phyloP scores from a whole-genome alignment of 2,888 invertebrate species.

The Plagodis dolabraria region DNA sequence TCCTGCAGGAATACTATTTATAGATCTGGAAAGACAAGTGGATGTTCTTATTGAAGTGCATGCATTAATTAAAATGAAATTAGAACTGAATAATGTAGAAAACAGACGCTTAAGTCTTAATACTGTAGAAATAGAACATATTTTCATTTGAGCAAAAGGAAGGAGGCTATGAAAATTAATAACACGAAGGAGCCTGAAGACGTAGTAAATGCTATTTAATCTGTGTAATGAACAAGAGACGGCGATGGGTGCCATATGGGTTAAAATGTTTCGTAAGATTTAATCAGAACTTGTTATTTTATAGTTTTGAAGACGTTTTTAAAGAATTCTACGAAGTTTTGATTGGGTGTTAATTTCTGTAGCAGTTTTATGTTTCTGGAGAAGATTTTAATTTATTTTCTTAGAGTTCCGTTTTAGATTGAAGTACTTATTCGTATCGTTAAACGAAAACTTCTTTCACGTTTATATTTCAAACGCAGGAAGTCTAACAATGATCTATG shows the following conservation, averaged over 20 bases:
- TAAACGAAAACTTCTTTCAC: no score
- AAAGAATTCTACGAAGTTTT: conserved; percentile 21
- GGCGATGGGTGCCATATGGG: conserved; percentile 38
- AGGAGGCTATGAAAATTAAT: conserved; percentile 33
- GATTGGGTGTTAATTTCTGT: conserved; percentile 5
- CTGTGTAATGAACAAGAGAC: conserved; percentile 18
- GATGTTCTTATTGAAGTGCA: conserved; percentile 51
- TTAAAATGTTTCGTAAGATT: conserved; percentile 23
- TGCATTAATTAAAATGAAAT: conserved; percentile 54
- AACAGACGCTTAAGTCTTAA: conserved; percentile 30
- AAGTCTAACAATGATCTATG: no score
- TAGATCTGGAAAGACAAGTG: conserved; percentile 51
- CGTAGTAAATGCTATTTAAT: background rate
- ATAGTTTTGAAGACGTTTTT: conserved; percentile 14
- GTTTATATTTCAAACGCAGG: no score
- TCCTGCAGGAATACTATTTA: conserved; percentile 16
- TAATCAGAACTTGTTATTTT: conserved; percentile 23
- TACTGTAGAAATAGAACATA: accelerated
- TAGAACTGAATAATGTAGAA: conserved; percentile 30
- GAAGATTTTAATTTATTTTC: conserved; percentile 1
- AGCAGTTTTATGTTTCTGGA: conserved; percentile 12
- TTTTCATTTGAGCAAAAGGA: conserved; percentile 20
- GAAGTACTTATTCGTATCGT: no score
- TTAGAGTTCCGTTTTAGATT: background rate
- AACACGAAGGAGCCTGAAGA: conserved; percentile 18